Percentiles rank a stretch among this genome's conserved stretches.
Evolutionary conservation across 2,888 invertebrate genomes (phyloP).

Genomic region (Platypus cylindrus): DNA sequence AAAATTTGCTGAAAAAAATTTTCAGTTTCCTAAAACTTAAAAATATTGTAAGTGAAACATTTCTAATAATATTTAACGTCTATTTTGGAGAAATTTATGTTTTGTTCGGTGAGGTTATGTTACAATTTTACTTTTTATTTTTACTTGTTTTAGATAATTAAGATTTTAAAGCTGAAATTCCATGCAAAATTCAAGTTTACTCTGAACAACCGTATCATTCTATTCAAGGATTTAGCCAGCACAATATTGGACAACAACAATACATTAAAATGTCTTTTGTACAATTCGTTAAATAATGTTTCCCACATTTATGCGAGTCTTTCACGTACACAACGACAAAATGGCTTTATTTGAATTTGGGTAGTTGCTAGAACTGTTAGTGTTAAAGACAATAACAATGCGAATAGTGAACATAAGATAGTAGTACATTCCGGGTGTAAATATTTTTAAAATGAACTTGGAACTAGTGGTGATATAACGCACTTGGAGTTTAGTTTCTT

Average conservation of each 20-base stretch:
- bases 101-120: constrained; percentile 30
- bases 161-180: constrained; percentile 3
- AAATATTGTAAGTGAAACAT: constrained; percentile 8
- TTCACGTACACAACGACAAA: constrained; percentile 29
- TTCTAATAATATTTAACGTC: constrained; percentile 10
- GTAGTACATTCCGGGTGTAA: constrained; percentile 16
- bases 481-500: no score
- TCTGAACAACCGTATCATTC: not conserved
- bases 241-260: not conserved
- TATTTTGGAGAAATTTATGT: constrained; percentile 18
- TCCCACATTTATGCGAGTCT: constrained; percentile 19
- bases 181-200: not conserved
- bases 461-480: constrained; percentile 20
- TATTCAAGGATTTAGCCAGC: not conserved
- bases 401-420: constrained; percentile 11
- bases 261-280: constrained; percentile 11
- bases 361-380: constrained; percentile 20
- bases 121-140: constrained; percentile 23
- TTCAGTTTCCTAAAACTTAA: constrained; percentile 5
- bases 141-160: constrained; percentile 25
- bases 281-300: constrained; percentile 26
- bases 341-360: constrained; percentile 38
- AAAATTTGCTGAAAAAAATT: constrained; percentile 1
- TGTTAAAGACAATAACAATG: constrained; percentile 8
- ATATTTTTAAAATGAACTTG: constrained; percentile 21